Percentiles rank a stretch among this genome's conserved stretches.
phyloP scores from a whole-genome alignment of 1,140 invertebrate genomes.

The Tetramorium parvispinum region DNA sequence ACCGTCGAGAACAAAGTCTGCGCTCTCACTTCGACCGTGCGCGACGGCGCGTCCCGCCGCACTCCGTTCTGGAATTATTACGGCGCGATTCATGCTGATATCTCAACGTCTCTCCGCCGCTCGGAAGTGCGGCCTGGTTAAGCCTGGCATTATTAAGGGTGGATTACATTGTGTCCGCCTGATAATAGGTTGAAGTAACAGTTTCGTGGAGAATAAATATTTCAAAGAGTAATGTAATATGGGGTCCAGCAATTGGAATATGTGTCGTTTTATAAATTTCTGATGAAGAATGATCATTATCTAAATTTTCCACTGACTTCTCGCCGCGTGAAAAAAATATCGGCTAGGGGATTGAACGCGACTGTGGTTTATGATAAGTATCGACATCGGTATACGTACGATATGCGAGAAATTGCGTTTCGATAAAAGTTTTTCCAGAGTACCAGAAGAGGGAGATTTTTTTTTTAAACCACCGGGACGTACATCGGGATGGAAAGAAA shows the following conservation, averaged over 20 bases:
- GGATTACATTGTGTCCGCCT: constrained; percentile 26
- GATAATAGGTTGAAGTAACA: neutral
- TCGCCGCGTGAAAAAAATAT: neutral
- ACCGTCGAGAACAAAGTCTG: constrained; percentile 71
- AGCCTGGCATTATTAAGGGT: constrained; percentile 16
- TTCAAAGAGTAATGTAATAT: neutral
- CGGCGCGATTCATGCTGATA: constrained; percentile 37
- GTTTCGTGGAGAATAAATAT: neutral
- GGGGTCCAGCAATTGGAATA: neutral
- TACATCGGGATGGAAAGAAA: constrained; percentile 40
- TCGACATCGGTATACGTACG: constrained; percentile 4
- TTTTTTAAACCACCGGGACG: constrained; percentile 34
- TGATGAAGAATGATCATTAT: neutral
- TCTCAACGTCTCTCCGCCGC: constrained; percentile 24
- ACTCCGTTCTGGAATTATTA: constrained; percentile 48
- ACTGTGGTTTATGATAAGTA: constrained; percentile 43
- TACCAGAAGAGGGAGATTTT: constrained; percentile 36
- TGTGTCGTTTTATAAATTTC: neutral
- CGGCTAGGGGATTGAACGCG: neutral
- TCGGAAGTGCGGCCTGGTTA: constrained; percentile 15
- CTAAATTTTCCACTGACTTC: constrained; percentile 1
- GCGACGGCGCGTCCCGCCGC: neutral
- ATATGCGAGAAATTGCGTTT: constrained; percentile 54
- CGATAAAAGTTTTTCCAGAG: constrained; percentile 62
- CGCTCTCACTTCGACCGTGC: constrained; percentile 20